These are phyloP conservation scores for Biston betularia DNA, from an alignment of 2,888 invertebrate genomes.

Conservation along the genomic window DNA sequence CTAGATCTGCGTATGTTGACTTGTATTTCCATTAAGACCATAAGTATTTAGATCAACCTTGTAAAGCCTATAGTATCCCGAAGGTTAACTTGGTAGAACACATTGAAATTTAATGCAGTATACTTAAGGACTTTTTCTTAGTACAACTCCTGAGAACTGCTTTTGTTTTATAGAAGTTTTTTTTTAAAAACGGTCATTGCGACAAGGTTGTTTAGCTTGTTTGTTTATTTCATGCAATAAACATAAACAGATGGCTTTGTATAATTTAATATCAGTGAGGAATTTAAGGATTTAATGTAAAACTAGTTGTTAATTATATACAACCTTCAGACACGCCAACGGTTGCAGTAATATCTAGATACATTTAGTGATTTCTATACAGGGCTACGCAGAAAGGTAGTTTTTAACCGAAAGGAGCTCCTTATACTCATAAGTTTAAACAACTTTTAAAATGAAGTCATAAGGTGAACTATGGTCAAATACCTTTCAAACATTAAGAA, in stretches of 20 bases:
- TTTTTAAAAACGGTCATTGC: not conserved
- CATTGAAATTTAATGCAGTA: too few species aligned
- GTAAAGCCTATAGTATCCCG: slow-evolving; percentile 32
- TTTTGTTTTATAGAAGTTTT: not conserved
- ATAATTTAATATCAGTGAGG: slow-evolving; percentile 4
- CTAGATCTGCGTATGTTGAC: slow-evolving; percentile 35
- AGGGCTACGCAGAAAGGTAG: too few species aligned
- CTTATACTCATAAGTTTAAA: too few species aligned
- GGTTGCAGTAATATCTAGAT: not conserved
- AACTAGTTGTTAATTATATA: slow-evolving; percentile 8
- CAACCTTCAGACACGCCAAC: slow-evolving; percentile 1
- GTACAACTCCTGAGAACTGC: not conserved
- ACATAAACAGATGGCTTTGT: slow-evolving; percentile 8
- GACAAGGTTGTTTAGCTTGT: slow-evolving; percentile 1
- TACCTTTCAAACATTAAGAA: too few species aligned
- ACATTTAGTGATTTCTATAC: too few species aligned
- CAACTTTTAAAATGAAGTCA: too few species aligned
- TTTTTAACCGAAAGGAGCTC: not conserved
- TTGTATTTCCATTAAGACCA: slow-evolving; percentile 38
- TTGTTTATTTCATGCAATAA: slow-evolving; percentile 3
- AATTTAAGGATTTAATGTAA: slow-evolving; percentile 6
- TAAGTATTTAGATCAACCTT: slow-evolving; percentile 47
- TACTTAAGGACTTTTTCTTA: slow-evolving; percentile 1
- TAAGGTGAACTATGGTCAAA: too few species aligned
- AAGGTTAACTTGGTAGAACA: slow-evolving; percentile 35